Conservation (phyloP, 2,888 invertebrate genomes). For the Hemistola chrysoprasaria region DNA sequence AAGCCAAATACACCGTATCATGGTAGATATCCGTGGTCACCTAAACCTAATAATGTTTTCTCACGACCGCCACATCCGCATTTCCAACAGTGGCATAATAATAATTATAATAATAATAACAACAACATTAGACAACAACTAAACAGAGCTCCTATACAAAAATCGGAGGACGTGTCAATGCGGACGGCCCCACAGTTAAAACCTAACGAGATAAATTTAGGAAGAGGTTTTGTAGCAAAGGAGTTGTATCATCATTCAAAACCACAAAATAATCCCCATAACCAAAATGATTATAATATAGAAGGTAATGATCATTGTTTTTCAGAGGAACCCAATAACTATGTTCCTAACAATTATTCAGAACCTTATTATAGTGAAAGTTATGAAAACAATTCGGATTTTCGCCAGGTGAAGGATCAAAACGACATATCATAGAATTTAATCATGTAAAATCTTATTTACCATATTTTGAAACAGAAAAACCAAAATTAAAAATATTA, state of each 20-base stretch:
- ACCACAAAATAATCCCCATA: no score
- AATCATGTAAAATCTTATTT: not conserved
- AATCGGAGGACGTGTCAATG: not conserved
- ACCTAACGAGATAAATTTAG: not conserved
- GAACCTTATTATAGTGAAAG: not conserved
- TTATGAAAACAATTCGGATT: no score
- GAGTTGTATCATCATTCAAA: no score
- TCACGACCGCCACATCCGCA: no score
- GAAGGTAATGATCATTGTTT: not conserved
- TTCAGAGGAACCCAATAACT: not conserved
- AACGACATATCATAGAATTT: no score
- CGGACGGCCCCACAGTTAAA: not conserved
- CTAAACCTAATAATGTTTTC: no score
- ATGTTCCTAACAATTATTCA: no score
- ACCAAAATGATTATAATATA: no score
- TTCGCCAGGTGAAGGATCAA: no score
- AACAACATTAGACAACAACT: no score
- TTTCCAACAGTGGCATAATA: not conserved
- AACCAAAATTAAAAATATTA: not conserved
- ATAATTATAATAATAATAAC: not conserved
- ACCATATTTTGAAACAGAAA: not conserved
- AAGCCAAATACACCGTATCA: no score
- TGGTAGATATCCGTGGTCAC: no score
- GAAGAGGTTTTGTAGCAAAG: slow-evolving; percentile 1
- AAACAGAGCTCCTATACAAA: not conserved